Conservation (phyloP, 1,140 invertebrate species). For the Neodiprion fabricii region DNA sequence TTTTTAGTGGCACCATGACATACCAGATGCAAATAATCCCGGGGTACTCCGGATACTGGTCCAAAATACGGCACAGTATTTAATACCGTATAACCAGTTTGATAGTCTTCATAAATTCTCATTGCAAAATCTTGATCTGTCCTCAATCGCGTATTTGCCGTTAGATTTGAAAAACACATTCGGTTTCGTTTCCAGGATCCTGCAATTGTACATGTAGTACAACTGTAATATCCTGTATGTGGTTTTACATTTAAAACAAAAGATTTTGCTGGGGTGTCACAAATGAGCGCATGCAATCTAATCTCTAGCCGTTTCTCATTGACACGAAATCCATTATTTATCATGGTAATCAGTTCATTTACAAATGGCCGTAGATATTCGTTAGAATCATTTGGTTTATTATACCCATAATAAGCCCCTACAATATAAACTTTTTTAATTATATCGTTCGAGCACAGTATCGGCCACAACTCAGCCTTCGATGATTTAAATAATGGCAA, state of each 20-base stretch:
- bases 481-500: slow-evolving; percentile 29
- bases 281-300: slow-evolving; percentile 38
- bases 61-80: too few species aligned
- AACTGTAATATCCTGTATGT: slow-evolving; percentile 44
- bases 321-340: slow-evolving; percentile 10
- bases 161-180: slow-evolving; percentile 28
- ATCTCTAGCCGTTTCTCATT: slow-evolving; percentile 2
- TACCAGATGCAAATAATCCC: slow-evolving; percentile 44
- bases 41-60: slow-evolving; percentile 26
- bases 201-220: slow-evolving; percentile 41
- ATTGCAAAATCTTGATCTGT: not conserved
- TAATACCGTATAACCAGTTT: not conserved
- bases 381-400: slow-evolving; percentile 22
- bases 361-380: slow-evolving; percentile 23
- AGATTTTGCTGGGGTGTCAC: slow-evolving; percentile 49
- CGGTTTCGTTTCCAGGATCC: slow-evolving; percentile 28
- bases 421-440: slow-evolving; percentile 27
- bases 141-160: slow-evolving; percentile 20
- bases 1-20: slow-evolving; percentile 40
- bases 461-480: slow-evolving; percentile 26
- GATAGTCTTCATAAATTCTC: not conserved
- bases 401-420: slow-evolving; percentile 24
- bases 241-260: slow-evolving; percentile 45
- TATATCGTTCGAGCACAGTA: slow-evolving; percentile 24
- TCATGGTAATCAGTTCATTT: not conserved